These are phyloP conservation scores for Stenolophus ochropezus DNA, from an alignment of 2,888 invertebrate genomes.

Conservation along the genomic window DNA sequence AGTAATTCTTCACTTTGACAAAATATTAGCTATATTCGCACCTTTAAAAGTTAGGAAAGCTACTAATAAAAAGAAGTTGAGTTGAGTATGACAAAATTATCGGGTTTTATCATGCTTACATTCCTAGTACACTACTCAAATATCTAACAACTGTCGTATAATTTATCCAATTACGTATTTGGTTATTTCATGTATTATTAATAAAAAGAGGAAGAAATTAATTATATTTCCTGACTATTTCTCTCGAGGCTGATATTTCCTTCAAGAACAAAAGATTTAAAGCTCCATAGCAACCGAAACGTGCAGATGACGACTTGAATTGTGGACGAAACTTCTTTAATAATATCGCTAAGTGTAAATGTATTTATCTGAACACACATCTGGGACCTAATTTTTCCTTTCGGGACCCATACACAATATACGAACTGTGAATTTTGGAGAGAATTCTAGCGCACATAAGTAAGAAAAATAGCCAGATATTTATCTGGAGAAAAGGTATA, in stretches of 20 bases:
- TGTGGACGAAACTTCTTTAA: conserved; percentile 44
- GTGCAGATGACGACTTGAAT: conserved; percentile 32
- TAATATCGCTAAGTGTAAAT: conserved; percentile 36
- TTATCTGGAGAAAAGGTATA: conserved; percentile 10
- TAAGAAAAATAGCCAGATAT: conserved; percentile 32
- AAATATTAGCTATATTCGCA: too few relatives aligned
- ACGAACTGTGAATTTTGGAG: background rate
- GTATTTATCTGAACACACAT: conserved; percentile 7
- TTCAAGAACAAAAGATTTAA: conserved; percentile 20
- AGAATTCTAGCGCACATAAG: background rate
- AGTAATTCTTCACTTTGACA: too few relatives aligned
- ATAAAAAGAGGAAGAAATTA: background rate
- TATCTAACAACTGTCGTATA: too few relatives aligned
- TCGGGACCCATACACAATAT: background rate
- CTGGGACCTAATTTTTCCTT: background rate
- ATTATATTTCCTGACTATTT: background rate
- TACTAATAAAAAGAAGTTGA: too few relatives aligned
- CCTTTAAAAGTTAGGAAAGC: too few relatives aligned
- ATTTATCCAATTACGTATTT: too few relatives aligned
- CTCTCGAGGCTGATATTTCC: conserved; percentile 28
- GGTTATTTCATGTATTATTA: background rate
- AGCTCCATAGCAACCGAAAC: conserved; percentile 3
- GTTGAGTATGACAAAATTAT: too few relatives aligned
- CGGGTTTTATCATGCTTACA: too few relatives aligned
- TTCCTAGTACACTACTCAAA: too few relatives aligned